These are phyloP conservation scores for Ceriagrion tenellum DNA, from an alignment of 2,888 invertebrate genomes.

Conservation along the genomic window DNA sequence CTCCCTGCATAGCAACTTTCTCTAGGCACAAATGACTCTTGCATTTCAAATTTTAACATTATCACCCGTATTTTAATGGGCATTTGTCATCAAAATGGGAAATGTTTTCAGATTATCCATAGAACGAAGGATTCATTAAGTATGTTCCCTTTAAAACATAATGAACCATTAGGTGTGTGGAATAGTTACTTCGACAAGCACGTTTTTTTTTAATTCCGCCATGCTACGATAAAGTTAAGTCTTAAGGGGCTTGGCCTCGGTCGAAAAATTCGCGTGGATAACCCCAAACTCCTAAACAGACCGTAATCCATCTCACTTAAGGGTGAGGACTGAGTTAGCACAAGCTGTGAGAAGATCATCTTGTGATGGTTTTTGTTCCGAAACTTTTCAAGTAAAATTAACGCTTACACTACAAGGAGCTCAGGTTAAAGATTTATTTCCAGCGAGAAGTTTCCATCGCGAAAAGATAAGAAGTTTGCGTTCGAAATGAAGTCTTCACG, in stretches of 20 bases:
- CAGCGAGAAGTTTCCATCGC: not conserved
- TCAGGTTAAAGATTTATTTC: not conserved
- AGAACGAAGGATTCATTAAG: too few relatives aligned
- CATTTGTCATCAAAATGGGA: too few relatives aligned
- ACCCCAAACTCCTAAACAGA: not conserved
- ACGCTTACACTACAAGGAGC: not conserved
- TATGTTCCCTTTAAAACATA: too few relatives aligned
- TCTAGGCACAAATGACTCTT: too few relatives aligned
- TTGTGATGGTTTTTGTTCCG: not conserved
- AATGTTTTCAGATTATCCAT: too few relatives aligned
- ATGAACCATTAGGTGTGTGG: too few relatives aligned
- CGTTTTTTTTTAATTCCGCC: not conserved
- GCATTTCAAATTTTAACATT: too few relatives aligned
- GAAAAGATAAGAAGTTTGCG: not conserved
- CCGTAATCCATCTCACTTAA: constrained; percentile 8
- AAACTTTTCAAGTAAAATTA: constrained; percentile 11
- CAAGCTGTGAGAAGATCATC: not conserved
- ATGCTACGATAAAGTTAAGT: not conserved
- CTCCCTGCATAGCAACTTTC: too few relatives aligned
- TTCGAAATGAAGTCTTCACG: not conserved
- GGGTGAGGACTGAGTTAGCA: not conserved
- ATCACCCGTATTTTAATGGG: too few relatives aligned
- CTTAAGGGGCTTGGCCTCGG: not conserved
- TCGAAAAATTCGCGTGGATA: not conserved
- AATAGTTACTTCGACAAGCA: too few relatives aligned